Percentiles rank a stretch among this genome's conserved stretches.
These are phyloP conservation scores for Thaumatotibia leucotreta DNA, from an alignment of 1,140 invertebrate species.

Conservation along the genomic window DNA sequence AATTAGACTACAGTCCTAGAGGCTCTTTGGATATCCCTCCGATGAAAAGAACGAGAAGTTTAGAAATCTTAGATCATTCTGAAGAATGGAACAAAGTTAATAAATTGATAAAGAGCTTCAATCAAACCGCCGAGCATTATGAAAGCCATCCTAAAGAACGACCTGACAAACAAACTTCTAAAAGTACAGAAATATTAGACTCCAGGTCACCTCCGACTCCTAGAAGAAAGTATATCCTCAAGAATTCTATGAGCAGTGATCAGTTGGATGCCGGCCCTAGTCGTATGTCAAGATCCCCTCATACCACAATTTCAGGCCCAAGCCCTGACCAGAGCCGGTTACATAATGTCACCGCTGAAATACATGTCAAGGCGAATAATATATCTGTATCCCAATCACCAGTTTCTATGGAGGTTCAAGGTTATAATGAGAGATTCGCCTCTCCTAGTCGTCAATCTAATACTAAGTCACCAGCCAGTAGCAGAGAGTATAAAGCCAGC, in stretches of 20 bases:
- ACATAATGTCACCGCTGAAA: constrained; percentile 71
- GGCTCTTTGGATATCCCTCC: constrained; percentile 79
- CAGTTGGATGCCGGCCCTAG: constrained; percentile 56
- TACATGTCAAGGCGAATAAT: constrained; percentile 66
- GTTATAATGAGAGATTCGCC: constrained; percentile 44
- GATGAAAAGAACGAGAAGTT: constrained; percentile 79
- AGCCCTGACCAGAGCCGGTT: constrained; percentile 31
- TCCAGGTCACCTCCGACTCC: constrained; percentile 45
- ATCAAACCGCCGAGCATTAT: constrained; percentile 54
- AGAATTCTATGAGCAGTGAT: constrained; percentile 66
- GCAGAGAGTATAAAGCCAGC: constrained; percentile 39
- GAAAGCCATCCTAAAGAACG: constrained; percentile 61
- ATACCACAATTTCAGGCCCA: constrained; percentile 18
- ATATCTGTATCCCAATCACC: constrained; percentile 60
- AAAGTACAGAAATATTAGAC: constrained; percentile 65
- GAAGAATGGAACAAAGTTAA: constrained; percentile 67
- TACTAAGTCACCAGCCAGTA: constrained; percentile 47
- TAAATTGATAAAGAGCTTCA: constrained; percentile 57
- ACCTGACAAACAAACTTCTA: constrained; percentile 59
- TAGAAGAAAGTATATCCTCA: constrained; percentile 48
- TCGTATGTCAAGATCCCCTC: constrained; percentile 44
- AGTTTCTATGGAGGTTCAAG: constrained; percentile 42
- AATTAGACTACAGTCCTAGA: constrained; percentile 76
- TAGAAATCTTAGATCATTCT: constrained; percentile 78
- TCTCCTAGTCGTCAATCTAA: constrained; percentile 49